A percentile compares a stretch with the other conserved stretches of the same genome.
phyloP scores from a whole-genome alignment of 1,140 invertebrate genomes.

The Trichonephila clavipes region DNA sequence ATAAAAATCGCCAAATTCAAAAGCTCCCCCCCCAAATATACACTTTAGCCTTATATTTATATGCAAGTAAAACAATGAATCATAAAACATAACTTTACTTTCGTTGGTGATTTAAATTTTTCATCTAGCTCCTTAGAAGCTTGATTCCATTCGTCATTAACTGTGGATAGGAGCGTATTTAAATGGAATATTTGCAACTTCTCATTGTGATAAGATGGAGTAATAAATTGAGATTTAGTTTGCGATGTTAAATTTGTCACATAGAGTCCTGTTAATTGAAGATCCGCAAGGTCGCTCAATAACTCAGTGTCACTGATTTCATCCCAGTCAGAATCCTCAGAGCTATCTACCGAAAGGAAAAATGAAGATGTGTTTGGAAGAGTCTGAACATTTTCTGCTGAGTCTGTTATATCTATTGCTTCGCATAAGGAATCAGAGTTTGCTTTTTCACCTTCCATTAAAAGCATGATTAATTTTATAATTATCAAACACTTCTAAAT shows the following conservation, averaged over 20 bases:
- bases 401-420: not conserved
- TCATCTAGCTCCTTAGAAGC: not conserved
- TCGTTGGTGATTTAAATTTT: not conserved
- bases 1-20: too few species aligned
- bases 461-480: too few species aligned
- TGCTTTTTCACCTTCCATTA: not conserved
- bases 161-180: not conserved
- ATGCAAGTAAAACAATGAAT: too few species aligned
- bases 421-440: not conserved
- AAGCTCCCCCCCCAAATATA: too few species aligned
- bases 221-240: not conserved
- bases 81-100: not conserved
- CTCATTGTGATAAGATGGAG: not conserved
- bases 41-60: too few species aligned
- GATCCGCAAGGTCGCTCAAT: not conserved
- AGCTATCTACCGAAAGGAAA: slow-evolving; percentile 33
- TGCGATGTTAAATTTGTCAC: slow-evolving; percentile 1
- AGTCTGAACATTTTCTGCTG: not conserved
- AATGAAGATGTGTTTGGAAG: slow-evolving; percentile 26
- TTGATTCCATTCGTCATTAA: slow-evolving; percentile 25
- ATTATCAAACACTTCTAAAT: too few species aligned
- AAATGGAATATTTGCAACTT: not conserved
- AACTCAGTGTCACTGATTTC: slow-evolving; percentile 17
- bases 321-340: slow-evolving; percentile 56
- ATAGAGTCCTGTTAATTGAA: slow-evolving; percentile 25